Evolutionary conservation across 2,888 invertebrate genomes (phyloP).

Genomic region (Pandemis corylana): DNA sequence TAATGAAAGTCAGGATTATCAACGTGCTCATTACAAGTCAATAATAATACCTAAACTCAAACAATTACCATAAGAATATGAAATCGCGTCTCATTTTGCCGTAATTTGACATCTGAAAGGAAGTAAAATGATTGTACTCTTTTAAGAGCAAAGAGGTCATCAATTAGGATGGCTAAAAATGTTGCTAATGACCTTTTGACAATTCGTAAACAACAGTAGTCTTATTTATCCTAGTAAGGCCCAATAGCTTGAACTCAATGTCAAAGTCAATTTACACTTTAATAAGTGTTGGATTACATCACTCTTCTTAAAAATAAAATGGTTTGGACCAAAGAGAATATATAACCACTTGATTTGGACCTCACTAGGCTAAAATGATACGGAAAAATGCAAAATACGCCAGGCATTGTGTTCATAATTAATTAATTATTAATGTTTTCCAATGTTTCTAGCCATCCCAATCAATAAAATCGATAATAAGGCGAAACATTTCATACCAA

Average conservation of each 20-base stretch:
- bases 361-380: neutral
- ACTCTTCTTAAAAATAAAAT: neutral
- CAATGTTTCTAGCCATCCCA: slow-evolving; percentile 48
- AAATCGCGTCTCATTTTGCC: slow-evolving; percentile 40
- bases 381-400: neutral
- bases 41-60: slow-evolving; percentile 55
- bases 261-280: neutral
- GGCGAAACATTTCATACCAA: slow-evolving; percentile 50
- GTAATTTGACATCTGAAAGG: slow-evolving; percentile 66
- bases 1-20: slow-evolving; percentile 72
- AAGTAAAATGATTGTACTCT: slow-evolving; percentile 54
- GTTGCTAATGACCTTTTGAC: slow-evolving; percentile 27
- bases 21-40: slow-evolving; percentile 79
- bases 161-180: slow-evolving; percentile 47
- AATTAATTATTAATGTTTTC: slow-evolving; percentile 27
- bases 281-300: neutral
- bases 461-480: slow-evolving; percentile 43
- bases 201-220: neutral
- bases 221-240: slow-evolving; percentile 5
- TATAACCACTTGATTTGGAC: neutral
- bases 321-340: neutral
- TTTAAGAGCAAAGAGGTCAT: slow-evolving; percentile 24
- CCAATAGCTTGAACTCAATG: neutral
- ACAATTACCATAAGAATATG: slow-evolving; percentile 49
- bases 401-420: neutral